These are phyloP conservation scores for Uloborus plumipes DNA, from an alignment of 2,888 invertebrate genomes.

Conservation along the genomic window DNA sequence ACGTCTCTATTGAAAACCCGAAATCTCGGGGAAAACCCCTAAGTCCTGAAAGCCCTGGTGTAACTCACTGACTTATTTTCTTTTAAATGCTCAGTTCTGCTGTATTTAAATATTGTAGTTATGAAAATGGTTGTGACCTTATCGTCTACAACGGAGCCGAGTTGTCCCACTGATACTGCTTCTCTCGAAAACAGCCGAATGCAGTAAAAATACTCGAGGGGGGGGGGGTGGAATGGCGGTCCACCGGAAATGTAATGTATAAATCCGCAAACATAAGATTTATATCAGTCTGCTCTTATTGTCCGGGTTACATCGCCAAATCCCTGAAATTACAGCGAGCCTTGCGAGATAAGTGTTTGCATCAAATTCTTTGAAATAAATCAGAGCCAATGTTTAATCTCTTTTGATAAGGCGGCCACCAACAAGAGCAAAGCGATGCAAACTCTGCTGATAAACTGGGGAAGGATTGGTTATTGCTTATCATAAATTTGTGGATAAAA, in stretches of 20 bases:
- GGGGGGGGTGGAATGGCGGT: background rate
- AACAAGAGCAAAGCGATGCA: slow-evolving; percentile 29
- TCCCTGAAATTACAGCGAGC: slow-evolving; percentile 62
- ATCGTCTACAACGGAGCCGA: slow-evolving; percentile 6
- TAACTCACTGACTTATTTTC: no score
- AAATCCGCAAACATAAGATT: slow-evolving; percentile 59
- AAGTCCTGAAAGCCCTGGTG: no score
- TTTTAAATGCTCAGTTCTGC: no score
- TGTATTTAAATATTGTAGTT: no score
- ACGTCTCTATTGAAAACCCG: no score
- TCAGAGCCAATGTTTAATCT: slow-evolving; percentile 57
- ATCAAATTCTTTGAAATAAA: slow-evolving; percentile 61
- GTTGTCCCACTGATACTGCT: slow-evolving; percentile 8
- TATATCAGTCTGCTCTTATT: slow-evolving; percentile 55
- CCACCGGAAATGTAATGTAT: slow-evolving; percentile 45
- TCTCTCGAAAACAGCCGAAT: background rate
- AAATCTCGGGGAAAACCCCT: no score
- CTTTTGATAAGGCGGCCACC: slow-evolving; percentile 45
- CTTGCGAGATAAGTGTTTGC: slow-evolving; percentile 52
- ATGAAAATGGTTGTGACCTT: background rate
- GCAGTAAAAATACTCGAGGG: slow-evolving; percentile 1
- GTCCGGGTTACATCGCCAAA: slow-evolving; percentile 52
- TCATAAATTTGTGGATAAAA: slow-evolving; percentile 5
- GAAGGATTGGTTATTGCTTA: slow-evolving; percentile 18
- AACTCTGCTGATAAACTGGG: slow-evolving; percentile 47